A percentile compares a stretch with the other conserved stretches of the same genome.
Conservation (phyloP, 2,113 vertebrate genomes). For the Jacana jacana region DNA sequence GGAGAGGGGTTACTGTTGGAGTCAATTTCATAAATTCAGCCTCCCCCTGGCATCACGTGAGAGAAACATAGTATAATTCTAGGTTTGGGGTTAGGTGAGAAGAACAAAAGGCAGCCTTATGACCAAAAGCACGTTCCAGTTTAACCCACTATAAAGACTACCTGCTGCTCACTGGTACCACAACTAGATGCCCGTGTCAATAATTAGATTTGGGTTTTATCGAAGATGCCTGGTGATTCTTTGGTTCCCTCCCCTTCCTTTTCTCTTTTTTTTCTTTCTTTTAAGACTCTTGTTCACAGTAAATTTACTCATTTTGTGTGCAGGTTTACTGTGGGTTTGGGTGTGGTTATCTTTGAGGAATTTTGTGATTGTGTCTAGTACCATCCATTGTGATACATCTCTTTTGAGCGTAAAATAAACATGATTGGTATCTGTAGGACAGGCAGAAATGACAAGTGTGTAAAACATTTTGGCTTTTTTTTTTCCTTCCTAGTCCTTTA, state of each 20-base stretch:
- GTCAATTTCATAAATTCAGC: not conserved
- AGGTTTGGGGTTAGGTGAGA: not conserved
- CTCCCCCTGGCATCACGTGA: not conserved
- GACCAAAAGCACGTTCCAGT: not conserved
- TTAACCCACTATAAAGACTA: not conserved
- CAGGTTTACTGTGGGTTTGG: not conserved
- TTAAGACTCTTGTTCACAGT: not conserved
- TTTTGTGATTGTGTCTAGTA: not conserved
- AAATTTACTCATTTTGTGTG: not conserved
- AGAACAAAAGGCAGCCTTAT: not conserved
- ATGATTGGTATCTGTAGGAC: not conserved
- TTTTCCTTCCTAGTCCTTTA: conserved; percentile 86
- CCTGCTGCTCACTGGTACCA: not conserved
- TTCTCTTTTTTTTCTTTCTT: not conserved
- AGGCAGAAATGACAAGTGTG: not conserved
- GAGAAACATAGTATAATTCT: not conserved
- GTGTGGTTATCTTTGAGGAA: not conserved
- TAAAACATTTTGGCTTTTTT: not conserved
- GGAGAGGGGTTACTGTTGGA: not conserved
- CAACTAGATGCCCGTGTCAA: too few relatives aligned
- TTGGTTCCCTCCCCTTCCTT: not conserved
- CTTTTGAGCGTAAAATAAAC: not conserved
- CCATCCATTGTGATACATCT: rapidly evolving
- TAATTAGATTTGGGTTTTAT: not conserved
- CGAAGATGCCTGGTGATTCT: not conserved